Evolutionary conservation across 1,140 invertebrate genomes (phyloP).

Genomic region (Hestina assimilis): DNA sequence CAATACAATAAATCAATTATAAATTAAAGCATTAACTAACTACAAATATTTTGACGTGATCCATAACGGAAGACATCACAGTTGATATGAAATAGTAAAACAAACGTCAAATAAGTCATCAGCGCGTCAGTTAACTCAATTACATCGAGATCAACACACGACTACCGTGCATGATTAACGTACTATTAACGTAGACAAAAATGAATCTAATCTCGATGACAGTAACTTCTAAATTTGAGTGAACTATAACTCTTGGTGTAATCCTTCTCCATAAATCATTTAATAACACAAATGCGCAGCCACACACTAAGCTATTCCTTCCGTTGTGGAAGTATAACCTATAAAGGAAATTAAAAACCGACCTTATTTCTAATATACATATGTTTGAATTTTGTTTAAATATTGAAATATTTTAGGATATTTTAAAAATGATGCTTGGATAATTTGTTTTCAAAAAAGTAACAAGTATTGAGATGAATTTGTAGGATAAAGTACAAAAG

Average conservation of each 20-base stretch:
- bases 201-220: constrained; percentile 34
- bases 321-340: constrained; percentile 57
- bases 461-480: constrained; percentile 36
- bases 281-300: constrained; percentile 76
- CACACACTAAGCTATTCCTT: constrained; percentile 74
- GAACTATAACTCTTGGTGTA: constrained; percentile 34
- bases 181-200: constrained; percentile 29
- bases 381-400: constrained; percentile 25
- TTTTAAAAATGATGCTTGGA: constrained; percentile 22
- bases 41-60: constrained; percentile 45
- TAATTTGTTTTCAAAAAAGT: constrained; percentile 39
- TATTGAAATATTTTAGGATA: constrained; percentile 1
- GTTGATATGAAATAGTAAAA: constrained; percentile 52
- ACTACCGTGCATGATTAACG: constrained; percentile 70
- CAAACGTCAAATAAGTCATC: constrained; percentile 75
- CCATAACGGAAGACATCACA: constrained; percentile 40
- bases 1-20: constrained; percentile 21
- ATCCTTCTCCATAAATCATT: constrained; percentile 76
- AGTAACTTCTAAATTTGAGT: constrained; percentile 45
- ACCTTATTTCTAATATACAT: constrained; percentile 19
- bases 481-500: constrained; percentile 31
- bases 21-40: constrained; percentile 23
- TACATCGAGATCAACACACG: constrained; percentile 72
- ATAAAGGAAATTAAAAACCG: constrained; percentile 26
- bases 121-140: constrained; percentile 75